A percentile compares a stretch with the other conserved stretches of the same genome.
Evolutionary conservation across 1,140 invertebrate species (phyloP).

Genomic region (Drosophila yakuba): DNA sequence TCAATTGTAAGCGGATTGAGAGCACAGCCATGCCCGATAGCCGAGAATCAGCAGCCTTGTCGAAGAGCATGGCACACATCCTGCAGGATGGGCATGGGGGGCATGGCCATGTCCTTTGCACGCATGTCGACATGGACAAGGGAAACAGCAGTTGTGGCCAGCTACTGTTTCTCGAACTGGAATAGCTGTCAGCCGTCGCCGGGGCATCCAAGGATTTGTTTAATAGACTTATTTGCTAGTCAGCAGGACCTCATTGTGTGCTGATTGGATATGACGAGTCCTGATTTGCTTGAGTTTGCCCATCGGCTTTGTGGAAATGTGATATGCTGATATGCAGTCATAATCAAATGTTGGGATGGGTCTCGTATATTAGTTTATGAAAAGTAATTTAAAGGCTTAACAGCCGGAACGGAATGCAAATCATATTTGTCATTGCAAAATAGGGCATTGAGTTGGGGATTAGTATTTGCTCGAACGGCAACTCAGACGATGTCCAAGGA

Average conservation of each 20-base stretch:
- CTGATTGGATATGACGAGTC: constrained; percentile 69
- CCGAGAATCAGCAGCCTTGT: constrained; percentile 14
- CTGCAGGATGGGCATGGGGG: constrained; percentile 6
- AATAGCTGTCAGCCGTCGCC: constrained; percentile 5
- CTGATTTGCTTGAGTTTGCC: constrained; percentile 42
- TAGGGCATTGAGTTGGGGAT: constrained; percentile 7
- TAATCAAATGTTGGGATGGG: constrained; percentile 17
- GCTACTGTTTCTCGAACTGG: neutral
- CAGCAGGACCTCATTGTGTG: constrained; percentile 36
- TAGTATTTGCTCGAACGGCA: constrained; percentile 34
- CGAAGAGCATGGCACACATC: constrained; percentile 31
- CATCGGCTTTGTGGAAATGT: constrained; percentile 13
- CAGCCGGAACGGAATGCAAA: constrained; percentile 16
- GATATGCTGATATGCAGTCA: constrained; percentile 8
- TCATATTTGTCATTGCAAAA: constrained; percentile 25
- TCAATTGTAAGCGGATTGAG: constrained; percentile 11
- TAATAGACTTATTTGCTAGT: constrained; percentile 56
- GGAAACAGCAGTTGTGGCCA: constrained; percentile 45
- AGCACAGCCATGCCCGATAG: neutral
- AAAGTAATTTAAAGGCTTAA: constrained; percentile 43
- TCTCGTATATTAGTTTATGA: constrained; percentile 24
- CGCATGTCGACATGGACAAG: constrained; percentile 14
- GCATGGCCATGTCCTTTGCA: constrained; percentile 34
- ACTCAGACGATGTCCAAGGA: constrained; percentile 20
- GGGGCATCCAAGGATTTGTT: constrained; percentile 39